Evolutionary conservation across 2,888 invertebrate genomes (phyloP).

Genomic region (Lasioglossum zephyrum): DNA sequence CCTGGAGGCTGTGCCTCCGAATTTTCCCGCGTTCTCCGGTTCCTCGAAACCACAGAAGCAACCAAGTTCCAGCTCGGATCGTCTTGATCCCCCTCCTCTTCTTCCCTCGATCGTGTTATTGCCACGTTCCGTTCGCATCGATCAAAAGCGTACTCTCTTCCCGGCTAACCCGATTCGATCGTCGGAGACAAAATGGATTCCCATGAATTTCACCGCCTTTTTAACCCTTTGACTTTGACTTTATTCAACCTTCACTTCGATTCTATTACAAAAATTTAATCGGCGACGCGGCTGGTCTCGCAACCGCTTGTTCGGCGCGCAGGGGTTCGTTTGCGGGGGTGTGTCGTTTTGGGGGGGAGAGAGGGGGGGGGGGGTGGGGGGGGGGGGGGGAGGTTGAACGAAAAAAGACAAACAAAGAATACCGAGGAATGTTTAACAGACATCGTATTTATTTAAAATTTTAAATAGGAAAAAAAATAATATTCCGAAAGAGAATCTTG

Average conservation of each 20-base stretch:
- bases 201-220: neutral
- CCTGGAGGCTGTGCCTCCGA: constrained; percentile 17
- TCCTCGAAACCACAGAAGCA: neutral
- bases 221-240: constrained; percentile 31
- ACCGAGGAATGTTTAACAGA: constrained; percentile 44
- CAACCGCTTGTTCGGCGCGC: neutral
- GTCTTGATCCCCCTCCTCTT: neutral
- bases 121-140: neutral
- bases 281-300: neutral
- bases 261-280: constrained; percentile 2
- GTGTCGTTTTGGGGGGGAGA: neutral
- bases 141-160: neutral
- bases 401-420: constrained; percentile 24
- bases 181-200: neutral
- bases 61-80: neutral
- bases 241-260: neutral
- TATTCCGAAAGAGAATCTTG: constrained; percentile 12
- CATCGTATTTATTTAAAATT: constrained; percentile 59
- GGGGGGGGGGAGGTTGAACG: neutral
- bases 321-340: neutral
- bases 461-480: constrained; percentile 56
- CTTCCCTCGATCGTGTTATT: neutral
- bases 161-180: neutral
- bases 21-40: neutral
- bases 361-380: neutral